Percentiles rank a stretch among this genome's conserved stretches.
Conservation (phyloP, 2,113 vertebrate genomes). For the Plecturocebus donacophilus region DNA sequence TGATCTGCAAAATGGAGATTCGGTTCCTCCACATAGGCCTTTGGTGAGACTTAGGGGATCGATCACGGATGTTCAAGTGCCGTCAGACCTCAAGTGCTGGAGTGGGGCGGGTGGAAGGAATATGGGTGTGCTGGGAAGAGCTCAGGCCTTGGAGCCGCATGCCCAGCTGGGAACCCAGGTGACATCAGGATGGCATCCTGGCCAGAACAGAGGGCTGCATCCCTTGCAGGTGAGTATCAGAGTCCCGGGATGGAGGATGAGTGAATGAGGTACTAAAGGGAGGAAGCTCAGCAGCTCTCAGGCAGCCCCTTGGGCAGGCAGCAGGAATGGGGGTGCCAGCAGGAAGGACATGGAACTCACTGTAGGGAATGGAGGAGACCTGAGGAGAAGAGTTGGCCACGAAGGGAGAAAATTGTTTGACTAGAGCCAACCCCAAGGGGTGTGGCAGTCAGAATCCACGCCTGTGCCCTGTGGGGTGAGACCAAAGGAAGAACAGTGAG, state of each 20-base stretch:
- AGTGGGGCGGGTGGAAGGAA: background rate
- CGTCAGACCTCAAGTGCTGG: background rate
- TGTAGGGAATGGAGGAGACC: background rate
- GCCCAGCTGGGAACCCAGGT: background rate
- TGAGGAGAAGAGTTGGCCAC: background rate
- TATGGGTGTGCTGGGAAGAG: rapidly evolving
- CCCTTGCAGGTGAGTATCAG: background rate
- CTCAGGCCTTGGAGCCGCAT: background rate
- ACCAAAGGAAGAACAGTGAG: too few relatives aligned
- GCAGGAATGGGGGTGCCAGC: background rate
- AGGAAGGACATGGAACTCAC: background rate
- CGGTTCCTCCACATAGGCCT: background rate
- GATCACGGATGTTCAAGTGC: background rate
- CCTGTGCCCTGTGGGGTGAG: background rate
- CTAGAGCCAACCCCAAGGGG: background rate
- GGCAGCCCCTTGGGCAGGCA: too few relatives aligned
- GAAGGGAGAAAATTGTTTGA: too few relatives aligned
- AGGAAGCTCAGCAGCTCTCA: rapidly evolving
- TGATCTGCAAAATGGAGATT: background rate
- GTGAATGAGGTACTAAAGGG: background rate
- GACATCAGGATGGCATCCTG: background rate
- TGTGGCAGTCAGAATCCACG: background rate
- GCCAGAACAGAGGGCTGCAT: background rate
- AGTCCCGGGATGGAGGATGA: background rate
- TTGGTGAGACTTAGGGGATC: background rate